Evolutionary conservation across 2,113 vertebrate species (phyloP), one percentile per base, ranked within the genome.

Genomic region (Chaenogobius annularis): DNA sequence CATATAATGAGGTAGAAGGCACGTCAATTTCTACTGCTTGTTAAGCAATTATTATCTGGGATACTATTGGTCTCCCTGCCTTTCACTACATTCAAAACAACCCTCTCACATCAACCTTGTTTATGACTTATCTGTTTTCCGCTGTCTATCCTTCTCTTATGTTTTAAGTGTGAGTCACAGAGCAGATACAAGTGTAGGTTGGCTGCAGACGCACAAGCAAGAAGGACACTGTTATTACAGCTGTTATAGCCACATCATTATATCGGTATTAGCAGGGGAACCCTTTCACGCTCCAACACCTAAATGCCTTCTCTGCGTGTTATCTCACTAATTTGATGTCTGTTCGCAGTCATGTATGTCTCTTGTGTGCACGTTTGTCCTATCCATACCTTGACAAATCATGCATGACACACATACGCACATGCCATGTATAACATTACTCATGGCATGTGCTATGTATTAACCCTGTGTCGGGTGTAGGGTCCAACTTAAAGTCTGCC

Each of bases 211-310:
- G 20, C 19, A 43, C 63, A 56, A 58, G 43, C 54, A 37, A 35
- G 0, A 37, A 31, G 46, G 0, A 26, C 37, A 66, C 72, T n/a
- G 63, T 35, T 54, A 66, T 78, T 75, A 50, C 43, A 56, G 40
- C 13, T 20, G 61, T 72, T 64, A 79, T 12, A 5, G 79, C 67
- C 73, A 77, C 79, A 89, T 92, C 86, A 82, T 91, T 92, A 91
- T 89, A 79, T 85, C 62, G 44, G 68, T 86, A 88, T 90, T 88
- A 87, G 64, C 70, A 79, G 80, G 78, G 40, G 72, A 65, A 73
- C 74, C 15, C 65, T 58, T 83, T 91, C 87, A 92, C 81, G 90
- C 91, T 87, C 75, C 83, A 87, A 87, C 83, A 90, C 87, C 77
- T 83, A 55, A 50, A 64, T 58, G 66, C 40, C 71, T 79, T 83